These are phyloP conservation scores for Podarcis lilfordi DNA, from an alignment of 2,797 vertebrate genomes.

Conservation along the genomic window DNA sequence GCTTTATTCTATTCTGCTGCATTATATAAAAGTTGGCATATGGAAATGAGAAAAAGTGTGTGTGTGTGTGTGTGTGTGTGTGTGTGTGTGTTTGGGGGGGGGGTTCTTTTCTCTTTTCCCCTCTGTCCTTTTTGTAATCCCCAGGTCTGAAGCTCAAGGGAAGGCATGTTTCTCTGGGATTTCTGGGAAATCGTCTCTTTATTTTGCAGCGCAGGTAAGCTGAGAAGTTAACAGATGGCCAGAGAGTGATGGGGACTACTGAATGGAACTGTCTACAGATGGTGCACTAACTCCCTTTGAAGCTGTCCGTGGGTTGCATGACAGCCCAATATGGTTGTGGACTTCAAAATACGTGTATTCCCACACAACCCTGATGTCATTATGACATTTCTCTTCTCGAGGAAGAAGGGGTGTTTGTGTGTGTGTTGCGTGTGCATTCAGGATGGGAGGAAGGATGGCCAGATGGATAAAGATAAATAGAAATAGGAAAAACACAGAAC, in stretches of 20 bases:
- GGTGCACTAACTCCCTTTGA: conserved; percentile 74
- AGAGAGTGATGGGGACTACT: conserved; percentile 69
- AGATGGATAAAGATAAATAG: conserved; percentile 42
- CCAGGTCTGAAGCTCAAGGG: conserved; percentile 33
- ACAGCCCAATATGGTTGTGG: conserved; percentile 70
- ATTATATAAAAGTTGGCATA: too few relatives aligned
- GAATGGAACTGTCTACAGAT: conserved; percentile 73
- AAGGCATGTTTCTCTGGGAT: conserved; percentile 55
- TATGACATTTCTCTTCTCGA: conserved; percentile 71
- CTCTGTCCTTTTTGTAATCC: background rate
- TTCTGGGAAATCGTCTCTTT: conserved; percentile 69
- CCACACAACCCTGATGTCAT: conserved; percentile 63
- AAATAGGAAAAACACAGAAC: conserved; percentile 50
- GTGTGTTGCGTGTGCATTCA: conserved; percentile 6
- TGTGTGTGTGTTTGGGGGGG: background rate
- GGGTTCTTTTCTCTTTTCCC: background rate
- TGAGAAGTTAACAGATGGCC: conserved; percentile 78
- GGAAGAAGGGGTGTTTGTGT: conserved; percentile 45
- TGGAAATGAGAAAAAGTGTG: too few relatives aligned
- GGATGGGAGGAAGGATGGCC: conserved; percentile 33
- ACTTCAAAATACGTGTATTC: conserved; percentile 71
- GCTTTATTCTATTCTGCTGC: background rate
- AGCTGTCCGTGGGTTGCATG: conserved; percentile 72
- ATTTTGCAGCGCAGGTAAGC: conserved; percentile 77
- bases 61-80: too few relatives aligned